These are phyloP conservation scores for Corythornis vintsioides DNA, from an alignment of 2,113 vertebrate genomes.

Conservation along the genomic window DNA sequence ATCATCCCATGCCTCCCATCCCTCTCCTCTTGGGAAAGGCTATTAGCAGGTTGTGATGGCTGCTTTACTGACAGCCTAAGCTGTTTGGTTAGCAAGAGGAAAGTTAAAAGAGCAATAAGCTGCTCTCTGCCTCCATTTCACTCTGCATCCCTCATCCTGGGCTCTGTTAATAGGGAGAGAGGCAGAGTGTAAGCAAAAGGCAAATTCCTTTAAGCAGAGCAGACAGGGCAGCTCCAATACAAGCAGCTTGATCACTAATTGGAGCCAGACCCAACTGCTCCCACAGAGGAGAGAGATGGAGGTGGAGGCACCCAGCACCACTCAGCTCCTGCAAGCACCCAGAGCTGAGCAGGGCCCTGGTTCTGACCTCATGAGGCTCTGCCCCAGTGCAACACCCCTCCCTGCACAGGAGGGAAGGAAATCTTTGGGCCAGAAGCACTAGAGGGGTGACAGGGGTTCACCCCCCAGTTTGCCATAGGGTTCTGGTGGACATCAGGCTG, in stretches of 20 bases:
- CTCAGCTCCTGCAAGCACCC: neutral
- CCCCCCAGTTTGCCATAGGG: no score
- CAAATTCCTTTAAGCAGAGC: neutral
- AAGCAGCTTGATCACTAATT: fast-evolving
- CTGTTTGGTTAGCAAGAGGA: neutral
- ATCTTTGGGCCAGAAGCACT: neutral
- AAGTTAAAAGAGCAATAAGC: conserved; percentile 19
- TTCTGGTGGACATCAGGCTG: neutral
- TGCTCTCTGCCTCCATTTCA: conserved; percentile 34
- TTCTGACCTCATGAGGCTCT: neutral
- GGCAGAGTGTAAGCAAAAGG: neutral
- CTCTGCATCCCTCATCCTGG: neutral
- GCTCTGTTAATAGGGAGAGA: neutral
- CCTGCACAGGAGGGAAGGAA: neutral
- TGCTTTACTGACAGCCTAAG: neutral
- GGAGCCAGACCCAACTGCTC: neutral
- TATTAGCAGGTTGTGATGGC: neutral
- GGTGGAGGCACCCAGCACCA: neutral
- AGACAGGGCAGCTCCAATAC: neutral
- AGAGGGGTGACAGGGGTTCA: neutral
- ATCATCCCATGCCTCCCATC: neutral
- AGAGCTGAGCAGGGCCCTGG: neutral
- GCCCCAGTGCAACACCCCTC: neutral
- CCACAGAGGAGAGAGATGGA: neutral
- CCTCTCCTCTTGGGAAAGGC: neutral